Evolutionary conservation across 2,888 invertebrate genomes (phyloP).

Genomic region (Synanthedon formicaeformis): DNA sequence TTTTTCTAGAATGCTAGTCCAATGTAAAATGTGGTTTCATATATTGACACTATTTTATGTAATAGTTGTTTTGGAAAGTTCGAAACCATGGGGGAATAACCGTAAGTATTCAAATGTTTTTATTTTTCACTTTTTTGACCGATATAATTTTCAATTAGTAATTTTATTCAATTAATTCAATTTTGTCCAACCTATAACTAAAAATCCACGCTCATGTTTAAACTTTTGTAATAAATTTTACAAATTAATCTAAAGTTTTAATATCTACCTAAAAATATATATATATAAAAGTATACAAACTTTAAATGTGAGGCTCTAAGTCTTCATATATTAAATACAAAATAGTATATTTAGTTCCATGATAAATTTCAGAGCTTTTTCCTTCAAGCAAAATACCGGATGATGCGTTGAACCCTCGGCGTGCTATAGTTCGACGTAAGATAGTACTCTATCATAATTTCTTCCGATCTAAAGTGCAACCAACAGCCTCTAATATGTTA

Average conservation of each 20-base stretch:
- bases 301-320: too few relatives aligned
- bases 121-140: neutral
- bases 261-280: too few relatives aligned
- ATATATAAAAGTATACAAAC: too few relatives aligned
- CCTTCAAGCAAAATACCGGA: conserved; percentile 48
- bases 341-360: too few relatives aligned
- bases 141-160: too few relatives aligned
- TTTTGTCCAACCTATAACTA: too few relatives aligned
- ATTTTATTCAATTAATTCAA: too few relatives aligned
- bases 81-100: conserved; percentile 29
- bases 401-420: conserved; percentile 65
- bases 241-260: too few relatives aligned
- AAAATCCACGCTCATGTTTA: too few relatives aligned
- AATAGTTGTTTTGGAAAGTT: conserved; percentile 23
- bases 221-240: too few relatives aligned
- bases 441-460: conserved; percentile 83
- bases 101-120: conserved; percentile 31
- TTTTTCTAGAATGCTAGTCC: conserved; percentile 29
- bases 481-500: conserved; percentile 84
- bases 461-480: conserved; percentile 79
- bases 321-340: too few relatives aligned
- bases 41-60: conserved; percentile 28
- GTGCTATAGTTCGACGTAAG: conserved; percentile 74
- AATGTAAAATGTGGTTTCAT: conserved; percentile 22
- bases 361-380: conserved; percentile 36